A percentile compares a stretch with the other conserved stretches of the same genome.
phyloP scores from a whole-genome alignment of 2,888 invertebrate genomes.

The Pyrocoelia pectoralis region DNA sequence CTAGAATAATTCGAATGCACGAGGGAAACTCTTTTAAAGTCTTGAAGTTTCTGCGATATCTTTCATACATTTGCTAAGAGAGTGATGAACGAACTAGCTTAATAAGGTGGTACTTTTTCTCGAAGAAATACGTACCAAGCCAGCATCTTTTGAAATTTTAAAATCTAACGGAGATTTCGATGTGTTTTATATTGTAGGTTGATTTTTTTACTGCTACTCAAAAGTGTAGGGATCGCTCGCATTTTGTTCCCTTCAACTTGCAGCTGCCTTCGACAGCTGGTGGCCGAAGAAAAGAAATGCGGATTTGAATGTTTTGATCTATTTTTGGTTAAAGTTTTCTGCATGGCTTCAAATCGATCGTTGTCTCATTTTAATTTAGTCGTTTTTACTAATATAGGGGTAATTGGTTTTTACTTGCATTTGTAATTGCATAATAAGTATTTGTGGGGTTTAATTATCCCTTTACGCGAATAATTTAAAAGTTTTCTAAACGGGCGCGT shows the following conservation, averaged over 20 bases:
- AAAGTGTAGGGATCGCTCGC: slow-evolving; percentile 10
- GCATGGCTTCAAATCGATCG: slow-evolving; percentile 36
- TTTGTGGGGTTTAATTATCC: slow-evolving; percentile 18
- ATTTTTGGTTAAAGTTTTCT: slow-evolving; percentile 42
- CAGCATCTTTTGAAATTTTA: slow-evolving; percentile 25
- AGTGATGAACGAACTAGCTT: slow-evolving; percentile 16
- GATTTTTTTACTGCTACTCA: slow-evolving; percentile 13
- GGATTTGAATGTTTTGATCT: slow-evolving; percentile 42
- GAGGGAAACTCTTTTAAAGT: slow-evolving; percentile 41
- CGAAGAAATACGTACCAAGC: slow-evolving; percentile 7
- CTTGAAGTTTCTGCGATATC: slow-evolving; percentile 43
- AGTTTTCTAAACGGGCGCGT: slow-evolving; percentile 20
- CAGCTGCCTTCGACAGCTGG: slow-evolving; percentile 46
- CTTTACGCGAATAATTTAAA: too few species aligned
- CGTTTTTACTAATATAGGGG: slow-evolving; percentile 13
- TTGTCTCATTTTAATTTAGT: slow-evolving; percentile 36
- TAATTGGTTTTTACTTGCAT: slow-evolving; percentile 25
- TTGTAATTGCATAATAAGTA: background rate
- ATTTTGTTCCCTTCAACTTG: slow-evolving; percentile 21
- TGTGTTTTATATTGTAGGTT: slow-evolving; percentile 22
- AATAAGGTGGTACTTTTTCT: slow-evolving; percentile 18
- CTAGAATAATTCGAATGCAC: slow-evolving; percentile 40
- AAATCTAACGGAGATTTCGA: slow-evolving; percentile 25
- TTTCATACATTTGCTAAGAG: slow-evolving; percentile 39
- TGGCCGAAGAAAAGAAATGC: slow-evolving; percentile 39